These are phyloP conservation scores for Atlantisia rogersi DNA, from an alignment of 2,113 vertebrate species.

Conservation along the genomic window DNA sequence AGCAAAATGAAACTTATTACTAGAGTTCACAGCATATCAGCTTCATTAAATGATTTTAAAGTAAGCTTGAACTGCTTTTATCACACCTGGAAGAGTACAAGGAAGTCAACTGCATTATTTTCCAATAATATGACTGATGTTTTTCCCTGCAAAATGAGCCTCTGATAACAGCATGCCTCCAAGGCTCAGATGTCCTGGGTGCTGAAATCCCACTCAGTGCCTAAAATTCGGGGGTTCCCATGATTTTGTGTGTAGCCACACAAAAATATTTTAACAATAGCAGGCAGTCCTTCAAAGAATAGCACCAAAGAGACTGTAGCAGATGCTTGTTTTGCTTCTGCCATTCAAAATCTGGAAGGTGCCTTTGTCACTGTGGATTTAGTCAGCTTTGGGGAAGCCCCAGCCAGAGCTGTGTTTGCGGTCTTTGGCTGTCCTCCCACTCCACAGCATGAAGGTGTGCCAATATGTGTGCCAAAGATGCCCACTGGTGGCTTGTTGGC, in stretches of 20 bases:
- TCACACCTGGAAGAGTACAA: neutral
- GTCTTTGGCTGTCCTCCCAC: neutral
- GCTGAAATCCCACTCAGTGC: neutral
- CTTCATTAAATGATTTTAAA: neutral
- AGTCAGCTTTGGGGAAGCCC: neutral
- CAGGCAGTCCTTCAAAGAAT: neutral
- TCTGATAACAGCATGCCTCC: neutral
- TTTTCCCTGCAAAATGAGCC: neutral
- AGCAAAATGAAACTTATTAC: neutral
- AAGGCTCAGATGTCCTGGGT: neutral
- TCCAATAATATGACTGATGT: neutral
- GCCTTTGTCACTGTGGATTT: neutral
- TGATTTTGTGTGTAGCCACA: neutral
- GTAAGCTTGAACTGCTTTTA: neutral
- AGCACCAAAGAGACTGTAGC: neutral
- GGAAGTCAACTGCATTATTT: neutral
- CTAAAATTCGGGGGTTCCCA: neutral
- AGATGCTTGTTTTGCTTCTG: neutral
- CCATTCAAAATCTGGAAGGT: neutral
- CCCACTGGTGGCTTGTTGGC: neutral
- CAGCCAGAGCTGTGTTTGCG: neutral
- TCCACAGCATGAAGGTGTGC: neutral
- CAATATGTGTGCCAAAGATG: neutral
- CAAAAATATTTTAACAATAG: neutral
- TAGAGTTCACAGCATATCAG: neutral